Conservation (phyloP, 2,113 vertebrate species). For the Odobenus rosmarus region DNA sequence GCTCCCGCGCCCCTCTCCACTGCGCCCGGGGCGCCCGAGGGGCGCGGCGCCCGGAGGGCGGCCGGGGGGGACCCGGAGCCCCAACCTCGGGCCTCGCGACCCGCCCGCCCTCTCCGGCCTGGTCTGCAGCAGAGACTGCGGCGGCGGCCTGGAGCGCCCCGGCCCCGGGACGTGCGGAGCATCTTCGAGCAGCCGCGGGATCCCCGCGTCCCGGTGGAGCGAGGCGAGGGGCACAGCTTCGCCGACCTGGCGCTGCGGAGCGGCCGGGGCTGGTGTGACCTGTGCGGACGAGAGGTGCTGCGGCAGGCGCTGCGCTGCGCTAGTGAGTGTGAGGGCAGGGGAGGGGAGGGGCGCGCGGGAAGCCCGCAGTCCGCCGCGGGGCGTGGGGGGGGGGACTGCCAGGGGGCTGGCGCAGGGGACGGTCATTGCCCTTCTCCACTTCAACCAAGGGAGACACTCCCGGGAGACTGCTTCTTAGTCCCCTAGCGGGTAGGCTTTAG, state of each 20-base stretch:
- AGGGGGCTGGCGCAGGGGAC: background rate
- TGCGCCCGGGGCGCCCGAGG: constrained; percentile 49
- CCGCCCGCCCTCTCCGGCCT: constrained; percentile 65
- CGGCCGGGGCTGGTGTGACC: constrained; percentile 91
- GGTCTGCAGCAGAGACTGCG: constrained; percentile 79
- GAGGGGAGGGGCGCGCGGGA: background rate
- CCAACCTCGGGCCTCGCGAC: constrained; percentile 40
- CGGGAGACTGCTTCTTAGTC: background rate
- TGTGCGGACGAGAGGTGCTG: constrained; percentile 89
- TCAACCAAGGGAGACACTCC: background rate
- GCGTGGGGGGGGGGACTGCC: background rate
- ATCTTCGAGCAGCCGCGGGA: constrained; percentile 89
- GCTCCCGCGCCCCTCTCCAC: constrained; percentile 24
- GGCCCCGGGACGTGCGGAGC: constrained; percentile 91
- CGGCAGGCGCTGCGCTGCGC: constrained; percentile 89
- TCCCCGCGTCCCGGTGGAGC: constrained; percentile 86
- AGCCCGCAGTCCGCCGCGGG: background rate
- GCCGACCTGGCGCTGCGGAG: constrained; percentile 75
- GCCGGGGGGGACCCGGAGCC: constrained; percentile 23
- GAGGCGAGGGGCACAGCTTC: constrained; percentile 91
- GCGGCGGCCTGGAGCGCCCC: constrained; percentile 78
- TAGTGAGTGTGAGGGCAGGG: constrained; percentile 87
- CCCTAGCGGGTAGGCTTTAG: background rate
- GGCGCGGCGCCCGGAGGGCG: constrained; percentile 8
- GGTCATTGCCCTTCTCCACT: background rate